phyloP scores from a whole-genome alignment of 2,888 invertebrate species.

The Odontothrips loti region DNA sequence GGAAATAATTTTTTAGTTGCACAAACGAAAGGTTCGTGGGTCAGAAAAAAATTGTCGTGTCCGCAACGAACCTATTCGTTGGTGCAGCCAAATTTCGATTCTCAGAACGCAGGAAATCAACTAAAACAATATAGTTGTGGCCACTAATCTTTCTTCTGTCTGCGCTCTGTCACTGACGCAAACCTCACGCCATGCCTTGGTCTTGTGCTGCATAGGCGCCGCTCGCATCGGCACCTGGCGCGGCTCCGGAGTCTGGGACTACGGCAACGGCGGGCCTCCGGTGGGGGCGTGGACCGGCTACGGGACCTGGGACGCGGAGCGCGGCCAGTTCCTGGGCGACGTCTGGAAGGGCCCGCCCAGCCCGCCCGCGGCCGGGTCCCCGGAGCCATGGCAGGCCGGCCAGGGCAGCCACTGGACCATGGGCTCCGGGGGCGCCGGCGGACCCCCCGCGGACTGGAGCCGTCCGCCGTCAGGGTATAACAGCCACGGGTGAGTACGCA shows the following conservation, averaged over 20 bases:
- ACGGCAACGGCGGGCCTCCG: conserved; percentile 31
- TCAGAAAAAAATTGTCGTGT: no score
- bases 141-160: no score
- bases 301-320: conserved; percentile 19
- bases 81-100: no score
- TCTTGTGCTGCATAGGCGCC: background rate
- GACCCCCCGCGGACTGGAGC: background rate
- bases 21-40: no score
- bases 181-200: no score
- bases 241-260: conserved; percentile 32
- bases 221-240: conserved; percentile 15
- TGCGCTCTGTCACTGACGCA: no score
- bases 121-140: no score
- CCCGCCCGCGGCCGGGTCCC: background rate
- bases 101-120: no score
- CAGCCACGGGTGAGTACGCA: background rate
- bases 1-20: no score
- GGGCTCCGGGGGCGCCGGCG: background rate
- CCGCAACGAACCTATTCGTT: no score
- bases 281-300: background rate
- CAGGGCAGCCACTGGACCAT: background rate
- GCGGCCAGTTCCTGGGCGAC: conserved; percentile 9
- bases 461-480: background rate
- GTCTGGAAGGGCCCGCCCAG: conserved; percentile 13
- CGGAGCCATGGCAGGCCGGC: background rate